Conservation (phyloP, 2,888 invertebrate species). For the Eurois occulta region DNA sequence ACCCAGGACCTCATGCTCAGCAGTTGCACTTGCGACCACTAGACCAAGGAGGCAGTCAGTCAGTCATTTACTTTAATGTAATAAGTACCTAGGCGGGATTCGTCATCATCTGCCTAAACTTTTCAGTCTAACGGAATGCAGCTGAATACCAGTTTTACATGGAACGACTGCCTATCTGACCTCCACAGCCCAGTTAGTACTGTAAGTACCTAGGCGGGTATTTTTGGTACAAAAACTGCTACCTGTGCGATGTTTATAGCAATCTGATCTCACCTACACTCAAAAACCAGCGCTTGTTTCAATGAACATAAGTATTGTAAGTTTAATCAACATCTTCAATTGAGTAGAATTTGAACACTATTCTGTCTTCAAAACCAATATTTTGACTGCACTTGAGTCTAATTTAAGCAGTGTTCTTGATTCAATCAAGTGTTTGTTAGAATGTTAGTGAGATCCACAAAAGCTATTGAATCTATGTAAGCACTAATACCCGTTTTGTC, state of each 20-base stretch:
- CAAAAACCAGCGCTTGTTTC: neutral
- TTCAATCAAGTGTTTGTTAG: neutral
- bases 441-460: neutral
- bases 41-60: too few species aligned
- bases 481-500: neutral
- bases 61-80: neutral
- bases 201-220: too few species aligned
- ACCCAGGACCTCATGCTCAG: too few species aligned
- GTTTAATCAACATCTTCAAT: neutral
- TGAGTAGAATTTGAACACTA: constrained; percentile 2
- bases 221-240: neutral
- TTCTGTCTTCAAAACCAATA: constrained; percentile 10
- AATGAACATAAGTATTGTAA: neutral
- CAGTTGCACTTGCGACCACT: too few species aligned
- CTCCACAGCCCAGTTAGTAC: too few species aligned
- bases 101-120: too few species aligned
- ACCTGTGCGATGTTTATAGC: neutral
- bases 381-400: constrained; percentile 20
- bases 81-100: neutral
- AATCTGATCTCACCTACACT: neutral
- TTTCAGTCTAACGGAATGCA: too few species aligned
- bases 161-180: too few species aligned
- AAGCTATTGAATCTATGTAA: neutral
- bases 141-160: too few species aligned
- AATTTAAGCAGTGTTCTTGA: neutral